Base-by-base conservation (phyloP, 2,113 vertebrate genomes). In the Dermatemys mawii region DNA sequence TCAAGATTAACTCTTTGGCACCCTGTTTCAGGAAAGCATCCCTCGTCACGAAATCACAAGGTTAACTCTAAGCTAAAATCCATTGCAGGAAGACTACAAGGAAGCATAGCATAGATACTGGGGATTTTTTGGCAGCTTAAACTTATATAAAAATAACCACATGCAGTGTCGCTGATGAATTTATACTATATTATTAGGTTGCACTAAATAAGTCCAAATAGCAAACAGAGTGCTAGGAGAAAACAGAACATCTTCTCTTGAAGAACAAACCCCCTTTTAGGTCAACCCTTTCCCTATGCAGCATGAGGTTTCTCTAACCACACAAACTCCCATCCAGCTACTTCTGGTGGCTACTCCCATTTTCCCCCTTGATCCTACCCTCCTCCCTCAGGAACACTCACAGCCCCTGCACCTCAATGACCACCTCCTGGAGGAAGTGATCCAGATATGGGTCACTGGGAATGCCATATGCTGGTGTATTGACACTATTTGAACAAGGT, bases 31-130 rank as follows among this genome's bases (percentile, higher is more conserved):
- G 60, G 82, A 95, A 93, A 90, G 67, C 81, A 86, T 92, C 92
- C 93, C 84, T 93, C 91, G 89, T 94, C 94, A 92, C 89, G 93
- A 96, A 57, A 96, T 84, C 78, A 93, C 81, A 88, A 84, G 90
- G 78, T 87, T 95, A 87, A 86, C 16, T 54, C 90, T 96, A 96
- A 92, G 83, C 81, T 89, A 88, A 86, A 92, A 95, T 93, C 97
- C 96, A 96, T 95, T 97, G 93, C 82, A 97, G 92, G 81, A 91
- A 93, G 95, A 91, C 94, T 93, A 96, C 94, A 97, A 95, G 94
- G 94, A 93, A 87, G 93, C 84, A 53, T 29, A 49, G 46, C 46
- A 67, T 86, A 11, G 51, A 24, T 95, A 94, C 53, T 0, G 0
- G 49, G 78, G 84, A n/a, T 27, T 87, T 87, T 70, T 54, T 51